phyloP scores from a whole-genome alignment of 2,888 invertebrate species.

The Chirona hameri region DNA sequence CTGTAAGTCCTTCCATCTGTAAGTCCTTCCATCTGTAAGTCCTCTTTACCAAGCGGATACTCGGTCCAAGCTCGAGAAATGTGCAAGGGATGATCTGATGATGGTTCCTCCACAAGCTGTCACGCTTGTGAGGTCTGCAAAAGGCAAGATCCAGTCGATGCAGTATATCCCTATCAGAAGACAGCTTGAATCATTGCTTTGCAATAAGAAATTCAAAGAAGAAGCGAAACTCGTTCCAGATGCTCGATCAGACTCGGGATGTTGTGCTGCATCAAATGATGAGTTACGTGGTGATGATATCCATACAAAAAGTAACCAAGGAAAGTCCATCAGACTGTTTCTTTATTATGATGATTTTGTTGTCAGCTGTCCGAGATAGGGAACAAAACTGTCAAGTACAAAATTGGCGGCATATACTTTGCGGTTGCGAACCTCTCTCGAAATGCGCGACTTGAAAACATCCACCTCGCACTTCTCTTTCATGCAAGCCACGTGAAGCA shows the following conservation, averaged over 20 bases:
- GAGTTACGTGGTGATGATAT: not conserved
- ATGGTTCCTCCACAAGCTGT: not conserved
- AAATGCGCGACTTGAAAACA: not conserved
- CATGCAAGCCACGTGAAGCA: not conserved
- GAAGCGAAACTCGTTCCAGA: no score
- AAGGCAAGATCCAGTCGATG: not conserved
- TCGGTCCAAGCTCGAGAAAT: not conserved
- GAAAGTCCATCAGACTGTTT: not conserved
- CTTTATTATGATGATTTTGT: not conserved
- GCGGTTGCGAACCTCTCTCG: not conserved
- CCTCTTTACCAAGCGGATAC: not conserved
- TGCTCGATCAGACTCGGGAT: no score
- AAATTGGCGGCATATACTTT: not conserved
- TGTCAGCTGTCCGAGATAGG: not conserved
- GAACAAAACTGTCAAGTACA: not conserved
- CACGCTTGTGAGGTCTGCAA: not conserved
- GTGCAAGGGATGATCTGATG: not conserved
- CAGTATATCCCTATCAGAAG: not conserved
- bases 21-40: not conserved
- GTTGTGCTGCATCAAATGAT: not conserved
- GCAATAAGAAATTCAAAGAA: not conserved
- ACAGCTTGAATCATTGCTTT: not conserved
- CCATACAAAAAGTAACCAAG: not conserved
- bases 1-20: not conserved
- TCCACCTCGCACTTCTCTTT: not conserved